Base-by-base conservation (phyloP, 2,797 vertebrate species). In the Gymnodraco acuticeps region DNA sequence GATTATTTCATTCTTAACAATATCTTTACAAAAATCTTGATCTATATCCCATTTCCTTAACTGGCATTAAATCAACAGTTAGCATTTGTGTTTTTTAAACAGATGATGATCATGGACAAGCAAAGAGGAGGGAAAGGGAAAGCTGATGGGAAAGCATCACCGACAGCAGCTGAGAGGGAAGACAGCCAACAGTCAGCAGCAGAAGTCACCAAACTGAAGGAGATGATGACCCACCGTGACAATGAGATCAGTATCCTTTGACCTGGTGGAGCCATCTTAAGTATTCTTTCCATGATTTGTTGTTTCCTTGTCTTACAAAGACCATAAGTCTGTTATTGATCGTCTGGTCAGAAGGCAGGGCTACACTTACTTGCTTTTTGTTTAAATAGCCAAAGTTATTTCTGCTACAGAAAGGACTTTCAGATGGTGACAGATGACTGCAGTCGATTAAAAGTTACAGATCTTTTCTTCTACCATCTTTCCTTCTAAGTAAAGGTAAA, bases 201-300 rank as follows among this genome's bases (percentile, higher is more conserved):
- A 66, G 83, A 92, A 60, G 12, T 94, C 43, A 83, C 80, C 82
- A 96, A 93, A 80, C 77, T 98, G 59, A 95, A 86, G 81, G 94
- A 95, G 62, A 89, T 96, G 88, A 88, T 99, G 12, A 90, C 85
- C 38, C 96, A 98, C 66, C 95, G 97, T 46, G 95, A 99, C 67
- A 94, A 95, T 56, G 97, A 98, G 93, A 98, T 98, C 84, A 95
- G 95, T 98, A 98, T 98, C 97, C 96, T 98, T 97, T 90, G 41
- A 65, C 10, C 43, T 53, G 3, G 11, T 43, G 53, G 54, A 12
- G 3, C 2, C 16, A 48, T 41, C 11, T 19, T n/a, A 50, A 8
- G 12, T 9, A 20, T 43, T 4, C 1, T 33, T 59, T 1, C 2
- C 9, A 20, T 20, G 14, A 1, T 61, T 46, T 46, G 9, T 23